Evolutionary conservation across 2,888 invertebrate species (phyloP).

Genomic region (Auanema freiburgensis): DNA sequence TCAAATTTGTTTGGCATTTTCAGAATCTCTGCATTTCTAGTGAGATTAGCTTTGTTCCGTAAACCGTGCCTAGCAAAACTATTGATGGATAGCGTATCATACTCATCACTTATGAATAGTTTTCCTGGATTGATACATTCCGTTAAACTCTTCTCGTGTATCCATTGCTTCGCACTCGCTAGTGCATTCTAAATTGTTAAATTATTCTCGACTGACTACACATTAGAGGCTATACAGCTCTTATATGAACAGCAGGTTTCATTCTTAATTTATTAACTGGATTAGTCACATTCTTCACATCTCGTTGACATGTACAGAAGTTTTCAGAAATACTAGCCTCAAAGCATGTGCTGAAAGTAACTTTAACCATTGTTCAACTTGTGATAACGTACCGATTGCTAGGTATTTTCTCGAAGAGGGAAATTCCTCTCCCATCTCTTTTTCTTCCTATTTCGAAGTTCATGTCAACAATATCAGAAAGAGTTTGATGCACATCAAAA

Average conservation of each 20-base stretch:
- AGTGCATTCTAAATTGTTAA: no score
- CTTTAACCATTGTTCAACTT: no score
- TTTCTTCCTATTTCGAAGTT: conserved; percentile 24
- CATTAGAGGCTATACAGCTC: no score
- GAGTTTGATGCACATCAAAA: conserved; percentile 66
- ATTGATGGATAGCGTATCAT: conserved; percentile 29
- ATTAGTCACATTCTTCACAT: no score
- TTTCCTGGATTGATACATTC: conserved; percentile 24
- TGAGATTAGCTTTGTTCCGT: conserved; percentile 26
- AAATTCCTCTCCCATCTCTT: conserved; percentile 35
- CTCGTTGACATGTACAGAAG: conserved; percentile 43
- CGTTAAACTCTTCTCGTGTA: conserved; percentile 25
- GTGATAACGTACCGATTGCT: conserved; percentile 11
- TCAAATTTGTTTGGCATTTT: neutral
- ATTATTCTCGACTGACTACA: no score
- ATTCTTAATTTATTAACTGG: no score
- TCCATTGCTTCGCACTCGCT: conserved; percentile 16
- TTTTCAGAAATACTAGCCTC: conserved; percentile 47
- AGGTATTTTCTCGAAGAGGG: conserved; percentile 38
- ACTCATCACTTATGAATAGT: conserved; percentile 13
- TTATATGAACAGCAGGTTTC: no score
- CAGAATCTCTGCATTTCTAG: conserved; percentile 8
- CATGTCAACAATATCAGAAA: conserved; percentile 58
- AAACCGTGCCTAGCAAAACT: conserved; percentile 25
- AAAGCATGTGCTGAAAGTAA: conserved; percentile 33